phyloP scores from a whole-genome alignment of 2,888 invertebrate genomes.

The Alloscopus bannaensis region DNA sequence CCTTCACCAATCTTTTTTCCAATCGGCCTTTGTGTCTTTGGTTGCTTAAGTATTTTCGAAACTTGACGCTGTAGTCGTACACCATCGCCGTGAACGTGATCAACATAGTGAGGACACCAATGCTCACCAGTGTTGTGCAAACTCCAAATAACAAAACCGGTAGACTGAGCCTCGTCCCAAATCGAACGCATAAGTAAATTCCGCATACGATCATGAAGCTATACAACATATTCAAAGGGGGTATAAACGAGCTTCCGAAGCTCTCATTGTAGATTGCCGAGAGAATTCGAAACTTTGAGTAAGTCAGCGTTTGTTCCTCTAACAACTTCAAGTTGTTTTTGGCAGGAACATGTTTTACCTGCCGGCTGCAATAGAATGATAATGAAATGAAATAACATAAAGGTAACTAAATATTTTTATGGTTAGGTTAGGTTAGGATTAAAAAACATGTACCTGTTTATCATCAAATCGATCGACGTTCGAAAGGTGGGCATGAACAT shows the following conservation, averaged over 20 bases:
- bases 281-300: slow-evolving; percentile 32
- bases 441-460: no score
- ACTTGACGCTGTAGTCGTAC: slow-evolving; percentile 27
- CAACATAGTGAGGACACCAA: neutral
- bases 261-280: slow-evolving; percentile 25
- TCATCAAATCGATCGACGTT: slow-evolving; percentile 12
- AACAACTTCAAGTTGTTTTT: neutral
- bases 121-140: neutral
- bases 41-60: slow-evolving; percentile 10
- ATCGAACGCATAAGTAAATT: neutral
- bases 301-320: slow-evolving; percentile 18
- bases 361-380: neutral
- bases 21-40: neutral
- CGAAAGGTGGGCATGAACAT: slow-evolving; percentile 22
- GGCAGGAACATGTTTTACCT: neutral
- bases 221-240: neutral
- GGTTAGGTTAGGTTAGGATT: no score
- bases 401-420: no score
- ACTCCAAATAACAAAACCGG: slow-evolving; percentile 6
- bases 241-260: slow-evolving; percentile 21
- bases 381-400: no score
- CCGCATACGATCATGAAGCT: neutral
- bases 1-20: neutral
- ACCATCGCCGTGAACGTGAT: slow-evolving; percentile 34
- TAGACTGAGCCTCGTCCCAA: neutral